phyloP scores from a whole-genome alignment of 2,888 invertebrate species.

The Unio pictorum region DNA sequence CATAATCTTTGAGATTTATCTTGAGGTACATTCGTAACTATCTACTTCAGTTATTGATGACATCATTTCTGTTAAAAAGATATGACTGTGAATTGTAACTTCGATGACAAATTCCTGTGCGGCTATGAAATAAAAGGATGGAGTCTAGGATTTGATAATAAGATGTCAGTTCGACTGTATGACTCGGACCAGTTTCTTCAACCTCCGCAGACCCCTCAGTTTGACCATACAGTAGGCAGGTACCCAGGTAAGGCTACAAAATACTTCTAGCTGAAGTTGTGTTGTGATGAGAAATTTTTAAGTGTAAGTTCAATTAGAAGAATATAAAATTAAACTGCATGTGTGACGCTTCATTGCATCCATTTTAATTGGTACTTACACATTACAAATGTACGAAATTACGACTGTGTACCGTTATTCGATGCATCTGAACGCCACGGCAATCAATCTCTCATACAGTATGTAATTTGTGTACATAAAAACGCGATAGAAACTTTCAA shows the following conservation, averaged over 20 bases:
- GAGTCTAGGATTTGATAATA: slow-evolving; percentile 30
- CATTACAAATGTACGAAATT: too few species aligned
- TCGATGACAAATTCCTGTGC: slow-evolving; percentile 60
- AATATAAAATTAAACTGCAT: too few species aligned
- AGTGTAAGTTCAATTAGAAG: not conserved
- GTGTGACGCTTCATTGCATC: too few species aligned
- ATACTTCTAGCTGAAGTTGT: not conserved
- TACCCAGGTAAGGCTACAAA: slow-evolving; percentile 46
- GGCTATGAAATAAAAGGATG: slow-evolving; percentile 53
- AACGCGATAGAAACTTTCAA: too few species aligned
- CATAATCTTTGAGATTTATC: too few species aligned
- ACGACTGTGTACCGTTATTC: too few species aligned
- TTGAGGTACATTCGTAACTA: not conserved
- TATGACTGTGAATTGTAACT: slow-evolving; percentile 54
- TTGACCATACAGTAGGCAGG: slow-evolving; percentile 54
- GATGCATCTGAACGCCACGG: too few species aligned
- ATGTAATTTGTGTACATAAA: too few species aligned
- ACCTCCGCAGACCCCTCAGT: slow-evolving; percentile 37
- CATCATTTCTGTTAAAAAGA: slow-evolving; percentile 30
- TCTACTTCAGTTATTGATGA: not conserved
- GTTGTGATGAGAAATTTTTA: not conserved
- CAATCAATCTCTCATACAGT: too few species aligned
- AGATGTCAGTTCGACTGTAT: slow-evolving; percentile 16
- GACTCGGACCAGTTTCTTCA: slow-evolving; percentile 21
- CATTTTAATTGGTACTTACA: too few species aligned